Evolutionary conservation across 1,140 invertebrate genomes (phyloP), one percentile per base, ranked within the genome.

Genomic region (Asbolus verrucosus): DNA sequence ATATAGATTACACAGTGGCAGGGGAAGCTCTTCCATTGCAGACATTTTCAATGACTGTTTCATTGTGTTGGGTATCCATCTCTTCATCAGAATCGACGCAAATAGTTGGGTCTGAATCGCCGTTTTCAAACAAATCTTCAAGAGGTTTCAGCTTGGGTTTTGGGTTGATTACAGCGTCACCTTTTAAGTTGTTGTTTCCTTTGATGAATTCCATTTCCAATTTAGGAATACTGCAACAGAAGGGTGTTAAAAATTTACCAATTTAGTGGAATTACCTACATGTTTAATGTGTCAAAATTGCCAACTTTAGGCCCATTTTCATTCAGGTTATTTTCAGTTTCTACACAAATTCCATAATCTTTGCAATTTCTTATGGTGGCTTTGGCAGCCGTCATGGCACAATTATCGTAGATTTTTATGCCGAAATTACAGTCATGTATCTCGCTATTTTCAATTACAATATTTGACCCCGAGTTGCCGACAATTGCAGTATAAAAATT

Each of bases 401-500:
- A 80, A 41, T 76, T 69, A 65, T 80, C 78, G 68, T 75, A 78
- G 41, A 81, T 73, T 67, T 78, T 78, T n/a, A 80, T 19, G 8
- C 78, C 80, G 59, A 59, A 65, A 75, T 73, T 67, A 6, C 72
- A 75, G 41, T 75, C 38, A 39, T 73, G 54, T 6, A 81, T 73
- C 11, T 73, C 68, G 63, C 65, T 72, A 54, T 74, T 68, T 39
- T 68, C 63, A 5, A 81, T 65, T 6, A 2, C 50, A 18, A 81
- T 73, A 43, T 69, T 62, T 2, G 77, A 76, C 2, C 73, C 72
- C 3, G 75, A 73, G 70, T 80, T 81, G 9, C 78, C 79, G 14
- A 79, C 73, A 27, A 81, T 71, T n/a, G 72, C 82, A 18, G 79
- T 80, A 1, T 76, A 77, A 77, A 84, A 83, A 16, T 78, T 76